Percentiles rank a stretch among this genome's conserved stretches.
These are phyloP conservation scores for Meghimatium bilineatum DNA, from an alignment of 2,888 invertebrate species.

Conservation along the genomic window DNA sequence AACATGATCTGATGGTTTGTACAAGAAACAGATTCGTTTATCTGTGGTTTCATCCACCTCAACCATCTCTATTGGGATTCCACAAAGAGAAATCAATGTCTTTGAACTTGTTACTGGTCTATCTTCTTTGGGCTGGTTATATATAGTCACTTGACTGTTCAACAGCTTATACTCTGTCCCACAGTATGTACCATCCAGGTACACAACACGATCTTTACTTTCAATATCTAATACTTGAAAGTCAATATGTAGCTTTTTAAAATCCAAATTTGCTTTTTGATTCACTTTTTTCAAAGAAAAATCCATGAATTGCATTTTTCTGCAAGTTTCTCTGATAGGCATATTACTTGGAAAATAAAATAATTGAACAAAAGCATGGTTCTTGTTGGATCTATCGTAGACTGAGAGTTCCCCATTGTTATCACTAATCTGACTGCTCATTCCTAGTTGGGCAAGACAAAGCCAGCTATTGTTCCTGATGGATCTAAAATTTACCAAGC, in stretches of 20 bases:
- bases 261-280: neutral
- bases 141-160: slow-evolving; percentile 19
- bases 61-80: slow-evolving; percentile 2
- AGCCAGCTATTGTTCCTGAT: slow-evolving; percentile 8
- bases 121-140: slow-evolving; percentile 16
- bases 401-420: slow-evolving; percentile 10
- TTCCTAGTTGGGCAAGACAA: slow-evolving; percentile 15
- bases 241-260: neutral
- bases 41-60: neutral
- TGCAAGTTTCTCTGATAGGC: neutral
- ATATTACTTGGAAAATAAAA: neutral
- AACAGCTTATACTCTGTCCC: neutral
- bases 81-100: slow-evolving; percentile 1
- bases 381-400: neutral
- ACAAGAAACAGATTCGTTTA: slow-evolving; percentile 15
- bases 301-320: neutral
- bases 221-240: slow-evolving; percentile 29
- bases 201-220: slow-evolving; percentile 5
- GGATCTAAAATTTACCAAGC: neutral
- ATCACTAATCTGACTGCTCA: slow-evolving; percentile 4
- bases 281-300: slow-evolving; percentile 1
- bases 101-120: neutral
- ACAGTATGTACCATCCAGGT: slow-evolving; percentile 17
- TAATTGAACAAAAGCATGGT: neutral
- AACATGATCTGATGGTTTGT: neutral